Evolutionary conservation across 2,888 invertebrate species (phyloP).

Genomic region (Leucania comma): DNA sequence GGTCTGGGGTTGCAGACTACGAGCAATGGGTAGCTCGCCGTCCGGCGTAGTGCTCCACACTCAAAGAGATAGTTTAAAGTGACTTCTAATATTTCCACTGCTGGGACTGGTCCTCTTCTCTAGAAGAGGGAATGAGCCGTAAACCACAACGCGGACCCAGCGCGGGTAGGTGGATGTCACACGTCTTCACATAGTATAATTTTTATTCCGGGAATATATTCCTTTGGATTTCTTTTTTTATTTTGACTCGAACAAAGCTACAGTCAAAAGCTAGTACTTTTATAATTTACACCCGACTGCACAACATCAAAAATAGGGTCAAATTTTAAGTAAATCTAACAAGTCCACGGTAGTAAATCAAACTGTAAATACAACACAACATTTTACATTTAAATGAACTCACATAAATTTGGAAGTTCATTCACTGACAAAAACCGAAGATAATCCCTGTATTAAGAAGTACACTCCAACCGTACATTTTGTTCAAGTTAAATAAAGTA

Average conservation of each 20-base stretch:
- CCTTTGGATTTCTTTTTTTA: neutral
- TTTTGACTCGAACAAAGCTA: neutral
- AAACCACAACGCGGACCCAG: no score
- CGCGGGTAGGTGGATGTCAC: no score
- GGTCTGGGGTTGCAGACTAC: no score
- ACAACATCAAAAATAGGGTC: neutral
- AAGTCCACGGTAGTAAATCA: constrained; percentile 27
- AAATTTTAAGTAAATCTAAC: constrained; percentile 17
- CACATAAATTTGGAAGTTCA: constrained; percentile 48
- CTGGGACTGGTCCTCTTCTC: no score
- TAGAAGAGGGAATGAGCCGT: no score
- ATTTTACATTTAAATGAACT: constrained; percentile 51
- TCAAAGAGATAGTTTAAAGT: no score
- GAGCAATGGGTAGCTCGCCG: no score
- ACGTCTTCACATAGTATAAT: no score
- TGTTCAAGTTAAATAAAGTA: constrained; percentile 59
- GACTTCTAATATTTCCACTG: no score
- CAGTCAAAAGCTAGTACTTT: constrained; percentile 18
- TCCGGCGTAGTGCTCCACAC: no score
- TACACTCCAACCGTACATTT: constrained; percentile 51
- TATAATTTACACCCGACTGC: constrained; percentile 13
- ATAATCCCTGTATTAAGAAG: constrained; percentile 62
- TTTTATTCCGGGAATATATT: no score
- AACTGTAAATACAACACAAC: constrained; percentile 41
- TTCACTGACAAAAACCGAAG: constrained; percentile 52